A percentile compares a stretch with the other conserved stretches of the same genome.
Conservation (phyloP, 2,113 vertebrate genomes). For the Butorides virescens region DNA sequence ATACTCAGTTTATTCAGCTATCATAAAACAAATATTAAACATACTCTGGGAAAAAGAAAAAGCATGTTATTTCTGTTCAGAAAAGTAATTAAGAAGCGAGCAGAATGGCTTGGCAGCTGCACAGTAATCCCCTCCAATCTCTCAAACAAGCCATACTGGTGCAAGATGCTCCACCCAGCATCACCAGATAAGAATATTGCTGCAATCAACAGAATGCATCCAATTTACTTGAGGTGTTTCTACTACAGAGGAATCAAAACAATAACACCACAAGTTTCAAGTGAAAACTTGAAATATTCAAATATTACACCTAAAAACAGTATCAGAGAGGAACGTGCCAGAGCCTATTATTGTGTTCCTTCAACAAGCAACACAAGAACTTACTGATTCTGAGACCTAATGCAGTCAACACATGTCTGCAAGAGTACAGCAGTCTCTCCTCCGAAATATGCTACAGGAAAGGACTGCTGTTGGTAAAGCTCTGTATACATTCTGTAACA, state of each 20-base stretch:
- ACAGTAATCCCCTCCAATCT: neutral
- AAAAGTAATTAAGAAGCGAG: constrained; percentile 58
- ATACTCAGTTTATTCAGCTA: constrained; percentile 48
- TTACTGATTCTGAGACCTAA: neutral
- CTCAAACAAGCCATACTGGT: neutral
- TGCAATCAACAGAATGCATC: neutral
- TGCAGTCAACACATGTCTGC: neutral
- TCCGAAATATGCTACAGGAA: neutral
- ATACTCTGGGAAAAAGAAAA: constrained; percentile 27
- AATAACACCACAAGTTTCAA: neutral
- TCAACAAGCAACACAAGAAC: neutral
- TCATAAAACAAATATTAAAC: constrained; percentile 62
- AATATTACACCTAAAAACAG: neutral
- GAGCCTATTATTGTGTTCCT: neutral
- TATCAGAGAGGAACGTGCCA: neutral
- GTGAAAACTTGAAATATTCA: neutral
- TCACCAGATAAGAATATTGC: neutral
- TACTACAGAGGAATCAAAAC: neutral
- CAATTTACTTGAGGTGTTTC: neutral
- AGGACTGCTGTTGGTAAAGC: neutral
- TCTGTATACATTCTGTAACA: neutral
- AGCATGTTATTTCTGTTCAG: constrained; percentile 18
- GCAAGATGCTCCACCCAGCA: neutral
- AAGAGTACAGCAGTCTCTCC: neutral
- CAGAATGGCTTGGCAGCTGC: constrained; percentile 34